Evolutionary conservation across 2,797 vertebrate genomes (phyloP).

Genomic region (Ciconia nigra): DNA sequence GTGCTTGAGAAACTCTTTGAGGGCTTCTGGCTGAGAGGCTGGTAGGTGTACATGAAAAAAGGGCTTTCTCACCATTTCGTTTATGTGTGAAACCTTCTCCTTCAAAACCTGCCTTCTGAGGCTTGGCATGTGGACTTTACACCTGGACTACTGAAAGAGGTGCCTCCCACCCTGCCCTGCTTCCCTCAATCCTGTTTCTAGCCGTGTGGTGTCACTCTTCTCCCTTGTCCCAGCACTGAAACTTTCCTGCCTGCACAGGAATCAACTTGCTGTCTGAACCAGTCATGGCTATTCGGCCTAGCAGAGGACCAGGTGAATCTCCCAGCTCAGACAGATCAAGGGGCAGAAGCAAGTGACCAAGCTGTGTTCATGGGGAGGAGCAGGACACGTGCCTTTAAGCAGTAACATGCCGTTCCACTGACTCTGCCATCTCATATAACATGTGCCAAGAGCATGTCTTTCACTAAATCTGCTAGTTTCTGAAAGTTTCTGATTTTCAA

Average conservation of each 20-base stretch:
- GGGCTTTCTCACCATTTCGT: not conserved
- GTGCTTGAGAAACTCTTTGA: not conserved
- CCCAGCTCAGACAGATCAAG: not conserved
- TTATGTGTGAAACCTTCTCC: not conserved
- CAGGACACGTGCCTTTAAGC: not conserved
- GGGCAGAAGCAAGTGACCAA: not conserved
- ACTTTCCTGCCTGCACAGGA: not conserved
- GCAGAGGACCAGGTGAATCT: not conserved
- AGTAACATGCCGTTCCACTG: not conserved
- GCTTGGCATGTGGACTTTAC: rapidly evolving
- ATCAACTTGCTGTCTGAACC: not conserved
- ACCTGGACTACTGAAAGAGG: rapidly evolving
- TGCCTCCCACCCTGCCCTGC: rapidly evolving
- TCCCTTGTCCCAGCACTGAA: not conserved
- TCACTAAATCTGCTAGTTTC: not conserved
- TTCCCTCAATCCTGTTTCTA: not conserved
- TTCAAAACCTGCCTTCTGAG: not conserved
- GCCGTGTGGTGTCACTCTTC: not conserved
- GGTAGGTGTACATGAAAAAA: not conserved
- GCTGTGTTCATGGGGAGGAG: not conserved
- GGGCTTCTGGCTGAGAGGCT: not conserved
- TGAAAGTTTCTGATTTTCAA: not conserved
- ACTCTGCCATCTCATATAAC: not conserved
- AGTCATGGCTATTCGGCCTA: not conserved
- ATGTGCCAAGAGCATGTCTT: not conserved